Conservation (phyloP, 1,140 invertebrate genomes). For the Leptinotarsa undecemlineata region DNA sequence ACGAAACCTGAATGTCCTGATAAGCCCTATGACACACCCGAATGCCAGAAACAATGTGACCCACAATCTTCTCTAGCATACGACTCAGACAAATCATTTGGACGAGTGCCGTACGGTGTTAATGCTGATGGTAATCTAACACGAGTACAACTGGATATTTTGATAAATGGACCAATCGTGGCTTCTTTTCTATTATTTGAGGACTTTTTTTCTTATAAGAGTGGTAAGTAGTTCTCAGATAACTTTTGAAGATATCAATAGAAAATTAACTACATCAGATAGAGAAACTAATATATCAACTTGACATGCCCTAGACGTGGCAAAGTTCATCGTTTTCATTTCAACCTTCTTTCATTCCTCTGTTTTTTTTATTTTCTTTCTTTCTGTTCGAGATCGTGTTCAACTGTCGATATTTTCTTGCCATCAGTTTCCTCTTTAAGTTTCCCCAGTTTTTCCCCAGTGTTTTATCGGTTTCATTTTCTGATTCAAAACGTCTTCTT, state of each 20-base stretch:
- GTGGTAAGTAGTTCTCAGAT: constrained; percentile 53
- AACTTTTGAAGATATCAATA: background rate
- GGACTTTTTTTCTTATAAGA: constrained; percentile 70
- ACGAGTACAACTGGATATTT: constrained; percentile 33
- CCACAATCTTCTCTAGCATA: constrained; percentile 59
- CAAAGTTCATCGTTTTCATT: too few species aligned
- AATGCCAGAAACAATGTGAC: constrained; percentile 63
- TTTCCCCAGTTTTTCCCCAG: too few species aligned
- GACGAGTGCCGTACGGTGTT: background rate
- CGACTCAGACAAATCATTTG: constrained; percentile 57
- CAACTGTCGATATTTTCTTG: too few species aligned
- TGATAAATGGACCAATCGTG: constrained; percentile 33
- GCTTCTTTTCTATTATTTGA: constrained; percentile 59
- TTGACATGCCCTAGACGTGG: too few species aligned
- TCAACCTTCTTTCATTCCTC: too few species aligned
- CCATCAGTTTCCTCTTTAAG: too few species aligned
- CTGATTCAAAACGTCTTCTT: too few species aligned
- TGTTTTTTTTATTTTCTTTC: too few species aligned
- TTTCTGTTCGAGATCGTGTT: too few species aligned
- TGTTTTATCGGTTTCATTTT: too few species aligned
- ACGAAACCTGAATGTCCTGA: constrained; percentile 32
- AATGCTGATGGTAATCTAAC: background rate
- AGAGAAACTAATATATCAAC: too few species aligned
- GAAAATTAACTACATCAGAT: background rate
- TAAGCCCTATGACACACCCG: constrained; percentile 58